Evolutionary conservation across 2,113 vertebrate species (phyloP).

Genomic region (Castor canadensis): DNA sequence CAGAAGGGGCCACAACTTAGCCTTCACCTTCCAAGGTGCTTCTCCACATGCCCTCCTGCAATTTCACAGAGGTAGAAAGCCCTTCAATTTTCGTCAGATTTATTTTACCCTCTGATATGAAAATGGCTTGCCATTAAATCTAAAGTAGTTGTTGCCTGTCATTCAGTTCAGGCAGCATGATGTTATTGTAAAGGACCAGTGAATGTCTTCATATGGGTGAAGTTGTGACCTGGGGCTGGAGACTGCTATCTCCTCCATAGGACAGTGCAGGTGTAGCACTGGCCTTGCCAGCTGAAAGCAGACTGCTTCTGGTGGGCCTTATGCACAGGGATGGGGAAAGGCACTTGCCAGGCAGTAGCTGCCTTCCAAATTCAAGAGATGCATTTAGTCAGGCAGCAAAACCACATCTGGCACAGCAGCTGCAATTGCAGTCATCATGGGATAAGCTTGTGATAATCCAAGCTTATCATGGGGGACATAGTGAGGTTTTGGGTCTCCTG

Average conservation of each 20-base stretch:
- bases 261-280: neutral
- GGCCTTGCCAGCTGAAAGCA: neutral
- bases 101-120: neutral
- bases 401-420: no score
- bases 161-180: neutral
- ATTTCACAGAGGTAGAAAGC: neutral
- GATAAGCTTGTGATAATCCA: no score
- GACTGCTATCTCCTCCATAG: no score
- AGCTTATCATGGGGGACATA: neutral
- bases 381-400: neutral
- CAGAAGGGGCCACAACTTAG: neutral
- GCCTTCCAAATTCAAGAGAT: neutral
- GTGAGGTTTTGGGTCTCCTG: no score
- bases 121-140: neutral
- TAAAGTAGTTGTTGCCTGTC: neutral
- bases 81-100: neutral
- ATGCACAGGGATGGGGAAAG: neutral
- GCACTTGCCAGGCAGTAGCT: neutral
- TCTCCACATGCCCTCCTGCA: no score
- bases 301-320: neutral
- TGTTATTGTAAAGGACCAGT: neutral
- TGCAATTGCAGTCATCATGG: no score
- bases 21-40: neutral
- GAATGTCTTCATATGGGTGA: neutral
- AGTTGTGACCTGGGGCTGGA: neutral